phyloP scores from a whole-genome alignment of 2,797 vertebrate species.

The Geotrypetes seraphini region DNA sequence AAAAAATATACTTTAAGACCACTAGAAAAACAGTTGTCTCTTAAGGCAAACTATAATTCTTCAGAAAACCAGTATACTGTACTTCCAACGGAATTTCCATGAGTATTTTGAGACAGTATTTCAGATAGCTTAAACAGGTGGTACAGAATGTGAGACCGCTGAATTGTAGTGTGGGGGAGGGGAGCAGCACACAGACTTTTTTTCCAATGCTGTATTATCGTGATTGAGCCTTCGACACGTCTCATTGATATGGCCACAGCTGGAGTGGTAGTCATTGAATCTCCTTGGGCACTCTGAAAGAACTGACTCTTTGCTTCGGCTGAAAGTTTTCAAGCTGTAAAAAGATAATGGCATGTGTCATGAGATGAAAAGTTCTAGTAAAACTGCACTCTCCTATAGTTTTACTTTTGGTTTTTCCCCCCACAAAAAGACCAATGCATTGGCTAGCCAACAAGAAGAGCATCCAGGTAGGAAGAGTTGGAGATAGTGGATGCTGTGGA shows the following conservation, averaged over 20 bases:
- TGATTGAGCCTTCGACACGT: constrained; percentile 23
- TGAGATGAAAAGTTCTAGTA: rapidly evolving
- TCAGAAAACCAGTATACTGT: constrained; percentile 14
- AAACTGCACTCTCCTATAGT: no score
- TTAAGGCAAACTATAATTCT: constrained; percentile 11
- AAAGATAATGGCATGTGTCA: constrained; percentile 5
- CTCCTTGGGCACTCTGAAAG: constrained; percentile 20
- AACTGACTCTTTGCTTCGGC: constrained; percentile 51
- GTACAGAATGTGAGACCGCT: constrained; percentile 47
- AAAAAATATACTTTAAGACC: constrained; percentile 13
- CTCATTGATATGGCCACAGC: constrained; percentile 36
- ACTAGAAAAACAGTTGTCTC: constrained; percentile 9
- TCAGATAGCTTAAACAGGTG: constrained; percentile 23
- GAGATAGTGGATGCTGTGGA: no score
- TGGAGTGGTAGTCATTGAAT: constrained; percentile 40
- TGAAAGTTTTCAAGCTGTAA: constrained; percentile 56
- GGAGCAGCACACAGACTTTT: constrained; percentile 27
- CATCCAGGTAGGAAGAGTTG: no score
- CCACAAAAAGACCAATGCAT: no score
- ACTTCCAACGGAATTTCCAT: not conserved
- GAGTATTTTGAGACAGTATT: constrained; percentile 1
- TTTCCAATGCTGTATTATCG: constrained; percentile 38
- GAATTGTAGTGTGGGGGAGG: constrained; percentile 70
- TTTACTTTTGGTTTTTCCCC: no score
- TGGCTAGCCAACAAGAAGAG: no score